These are phyloP conservation scores for Buphagus erythrorhynchus DNA, from an alignment of 2,797 vertebrate genomes.

Conservation along the genomic window DNA sequence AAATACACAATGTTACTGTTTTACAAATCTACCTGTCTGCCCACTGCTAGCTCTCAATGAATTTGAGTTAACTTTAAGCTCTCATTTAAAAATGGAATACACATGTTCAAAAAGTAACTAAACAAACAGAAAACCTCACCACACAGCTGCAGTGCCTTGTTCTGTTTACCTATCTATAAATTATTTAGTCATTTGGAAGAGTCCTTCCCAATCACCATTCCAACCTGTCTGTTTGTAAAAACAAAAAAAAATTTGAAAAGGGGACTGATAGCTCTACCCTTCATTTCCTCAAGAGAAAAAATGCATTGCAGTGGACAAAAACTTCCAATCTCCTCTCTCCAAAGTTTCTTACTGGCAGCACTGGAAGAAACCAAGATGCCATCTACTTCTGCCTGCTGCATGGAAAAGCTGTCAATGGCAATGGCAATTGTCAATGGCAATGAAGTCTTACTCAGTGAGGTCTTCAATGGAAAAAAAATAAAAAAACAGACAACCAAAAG, in stretches of 20 bases:
- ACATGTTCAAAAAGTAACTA: not conserved
- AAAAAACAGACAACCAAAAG: not conserved
- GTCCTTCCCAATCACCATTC: not conserved
- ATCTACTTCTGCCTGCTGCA: not conserved
- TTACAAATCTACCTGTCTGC: not conserved
- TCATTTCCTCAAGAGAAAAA: not conserved
- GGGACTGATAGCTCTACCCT: not conserved
- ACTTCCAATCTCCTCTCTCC: not conserved
- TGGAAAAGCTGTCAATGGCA: not conserved
- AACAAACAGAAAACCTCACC: not conserved
- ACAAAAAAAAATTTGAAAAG: not conserved
- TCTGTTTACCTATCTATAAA: not conserved
- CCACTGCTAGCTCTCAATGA: not conserved
- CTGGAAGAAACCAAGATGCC: not conserved
- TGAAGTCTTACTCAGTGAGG: not conserved
- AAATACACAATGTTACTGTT: not conserved
- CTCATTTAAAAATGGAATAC: not conserved
- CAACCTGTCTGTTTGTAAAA: not conserved
- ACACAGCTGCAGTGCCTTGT: not conserved
- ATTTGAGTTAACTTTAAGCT: not conserved
- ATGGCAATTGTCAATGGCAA: no score
- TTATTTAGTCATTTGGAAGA: not conserved
- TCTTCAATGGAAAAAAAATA: not conserved
- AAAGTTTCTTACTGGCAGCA: not conserved
- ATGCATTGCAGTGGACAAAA: not conserved